Percentiles rank a stretch among this genome's conserved stretches.
phyloP scores from a whole-genome alignment of 2,888 invertebrate species.

The Nesidiocoris tenuis region DNA sequence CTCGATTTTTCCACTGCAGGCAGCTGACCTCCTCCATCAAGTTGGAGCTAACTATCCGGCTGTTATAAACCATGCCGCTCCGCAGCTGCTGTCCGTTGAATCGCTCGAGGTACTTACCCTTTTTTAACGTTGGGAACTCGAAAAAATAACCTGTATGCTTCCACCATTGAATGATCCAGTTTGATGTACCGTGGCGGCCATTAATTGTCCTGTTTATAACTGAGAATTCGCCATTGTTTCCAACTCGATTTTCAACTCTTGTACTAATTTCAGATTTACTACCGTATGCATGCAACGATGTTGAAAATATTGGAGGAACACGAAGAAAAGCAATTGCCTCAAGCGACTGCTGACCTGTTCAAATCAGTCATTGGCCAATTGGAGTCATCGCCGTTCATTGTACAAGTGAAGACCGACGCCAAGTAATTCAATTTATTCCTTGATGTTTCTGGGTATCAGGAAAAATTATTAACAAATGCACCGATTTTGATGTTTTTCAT shows the following conservation, averaged over 20 bases:
- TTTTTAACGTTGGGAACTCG: too few relatives aligned
- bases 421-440: conserved; percentile 29
- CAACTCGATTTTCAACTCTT: too few relatives aligned
- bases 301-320: conserved; percentile 80
- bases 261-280: conserved; percentile 58
- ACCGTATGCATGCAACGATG: conserved; percentile 82
- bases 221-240: too few relatives aligned
- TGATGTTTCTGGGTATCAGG: too few relatives aligned
- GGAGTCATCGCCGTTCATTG: conserved; percentile 58
- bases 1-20: conserved; percentile 55
- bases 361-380: conserved; percentile 60
- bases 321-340: conserved; percentile 67
- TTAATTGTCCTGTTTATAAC: too few relatives aligned
- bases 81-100: conserved; percentile 81
- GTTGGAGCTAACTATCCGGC: conserved; percentile 51
- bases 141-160: too few relatives aligned
- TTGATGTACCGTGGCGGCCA: too few relatives aligned
- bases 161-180: too few relatives aligned
- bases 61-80: conserved; percentile 74
- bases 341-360: conserved; percentile 63
- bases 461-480: too few relatives aligned
- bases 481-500: too few relatives aligned
- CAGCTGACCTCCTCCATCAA: conserved; percentile 62
- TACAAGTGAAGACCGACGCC: conserved; percentile 51
- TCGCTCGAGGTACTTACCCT: conserved; percentile 83